A percentile compares a stretch with the other conserved stretches of the same genome.
Evolutionary conservation across 2,888 invertebrate species (phyloP).

Genomic region (Thera obeliscata): DNA sequence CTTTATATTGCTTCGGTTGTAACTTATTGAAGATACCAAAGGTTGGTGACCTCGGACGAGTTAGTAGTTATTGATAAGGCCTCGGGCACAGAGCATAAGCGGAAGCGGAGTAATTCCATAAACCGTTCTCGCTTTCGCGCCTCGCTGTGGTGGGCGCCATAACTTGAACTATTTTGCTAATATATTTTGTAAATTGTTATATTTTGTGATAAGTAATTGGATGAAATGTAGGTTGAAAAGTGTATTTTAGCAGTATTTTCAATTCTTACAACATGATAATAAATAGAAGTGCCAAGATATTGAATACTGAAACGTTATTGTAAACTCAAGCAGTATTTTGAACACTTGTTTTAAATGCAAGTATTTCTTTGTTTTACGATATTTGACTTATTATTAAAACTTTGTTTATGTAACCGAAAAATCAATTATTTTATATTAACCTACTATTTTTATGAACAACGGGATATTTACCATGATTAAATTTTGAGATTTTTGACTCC

Average conservation of each 20-base stretch:
- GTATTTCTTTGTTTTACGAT: not conserved
- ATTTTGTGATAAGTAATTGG: constrained; percentile 20
- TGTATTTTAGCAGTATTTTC: constrained; percentile 25
- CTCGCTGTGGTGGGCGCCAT: not conserved
- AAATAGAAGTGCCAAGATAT: constrained; percentile 30
- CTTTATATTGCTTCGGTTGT: constrained; percentile 4
- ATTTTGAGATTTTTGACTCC: too few species aligned
- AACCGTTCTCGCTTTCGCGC: not conserved
- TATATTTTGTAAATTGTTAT: constrained; percentile 18
- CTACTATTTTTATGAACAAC: too few species aligned
- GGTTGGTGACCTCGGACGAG: constrained; percentile 4
- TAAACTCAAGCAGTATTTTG: constrained; percentile 1
- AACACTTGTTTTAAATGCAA: not conserved
- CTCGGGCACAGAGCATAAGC: constrained; percentile 2
- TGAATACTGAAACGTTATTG: not conserved
- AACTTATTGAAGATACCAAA: constrained; percentile 16
- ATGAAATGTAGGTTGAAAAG: constrained; percentile 16
- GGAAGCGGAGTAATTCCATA: not conserved
- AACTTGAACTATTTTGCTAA: constrained; percentile 25
- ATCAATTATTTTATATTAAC: too few species aligned
- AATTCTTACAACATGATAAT: constrained; percentile 10
- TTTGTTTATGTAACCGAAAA: not conserved
- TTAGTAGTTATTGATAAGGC: not conserved
- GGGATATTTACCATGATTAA: too few species aligned
- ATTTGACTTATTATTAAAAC: not conserved